Base-by-base conservation (phyloP, 2,797 vertebrate species). In the Buphagus erythrorhynchus region DNA sequence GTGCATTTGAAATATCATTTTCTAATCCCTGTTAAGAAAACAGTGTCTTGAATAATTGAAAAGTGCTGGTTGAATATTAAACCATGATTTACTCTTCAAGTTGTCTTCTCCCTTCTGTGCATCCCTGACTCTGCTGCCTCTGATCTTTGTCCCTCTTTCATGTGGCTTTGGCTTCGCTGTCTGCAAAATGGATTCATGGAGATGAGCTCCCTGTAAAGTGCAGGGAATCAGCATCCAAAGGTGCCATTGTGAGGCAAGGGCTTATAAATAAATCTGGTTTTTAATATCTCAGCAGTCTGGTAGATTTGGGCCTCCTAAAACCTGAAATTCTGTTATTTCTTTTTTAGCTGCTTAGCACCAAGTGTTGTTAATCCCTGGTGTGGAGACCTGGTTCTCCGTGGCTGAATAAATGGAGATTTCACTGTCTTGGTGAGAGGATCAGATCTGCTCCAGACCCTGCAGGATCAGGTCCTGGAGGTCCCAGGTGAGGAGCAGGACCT, bases 1-100 rank as follows among this genome's bases (percentile, higher is more conserved):
- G 59, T 91, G 90, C 61, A 52, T 84, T 59, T 28, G 58, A 87
- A 95, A 89, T 90, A 89, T 57, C 31, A 82, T 91, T 95, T 93
- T 75, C 66, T 93, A 92, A 88, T 95, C 82, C 82, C n/a, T 51
- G 18, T 45, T 57, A 16, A 35, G 46, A 58, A 73, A 88, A 48
- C 68, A 35, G 28, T 7, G 59, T 25, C 48, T 88, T 46, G 58
- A 69, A 92, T 78, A 77, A 88, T 42, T 92, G 65, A 71, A 48
- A 67, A 24, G 75, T 48, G 49, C 49, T 61, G 18, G 72, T 22
- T 80, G 61, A 73, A 75, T 81, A 71, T 76, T 75, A 62, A 62
- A 54, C 33, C 62, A 5, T n/a, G 42, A 74, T 86, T 35, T 51
- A 25, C 42, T 77, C 81, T 83, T 86, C 21, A n/a, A 22, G 33